Evolutionary conservation across 2,797 vertebrate species (phyloP).

Genomic region (Eulemur rubriventer): DNA sequence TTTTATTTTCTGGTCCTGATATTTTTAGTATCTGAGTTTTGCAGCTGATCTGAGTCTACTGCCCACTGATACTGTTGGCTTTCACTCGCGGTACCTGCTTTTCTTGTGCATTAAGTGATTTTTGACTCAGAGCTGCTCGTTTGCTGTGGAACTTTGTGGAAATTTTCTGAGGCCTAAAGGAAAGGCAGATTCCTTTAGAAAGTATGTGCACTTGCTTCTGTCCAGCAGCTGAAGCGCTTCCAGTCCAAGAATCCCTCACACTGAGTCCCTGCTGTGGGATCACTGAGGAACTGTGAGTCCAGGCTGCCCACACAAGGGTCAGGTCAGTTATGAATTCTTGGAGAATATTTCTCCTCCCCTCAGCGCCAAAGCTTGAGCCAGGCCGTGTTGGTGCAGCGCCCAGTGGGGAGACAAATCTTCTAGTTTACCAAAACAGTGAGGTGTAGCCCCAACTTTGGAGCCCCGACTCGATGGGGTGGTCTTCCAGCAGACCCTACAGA

Average conservation of each 20-base stretch:
- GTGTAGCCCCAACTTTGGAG: no score
- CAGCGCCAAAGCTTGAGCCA: accelerated
- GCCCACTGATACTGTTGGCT: accelerated
- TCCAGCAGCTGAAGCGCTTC: accelerated
- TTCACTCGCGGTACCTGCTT: accelerated
- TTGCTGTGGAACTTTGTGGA: neutral
- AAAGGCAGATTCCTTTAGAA: neutral
- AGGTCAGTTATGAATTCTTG: accelerated
- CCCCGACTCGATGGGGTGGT: neutral
- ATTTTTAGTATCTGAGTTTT: neutral
- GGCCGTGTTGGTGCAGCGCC: accelerated
- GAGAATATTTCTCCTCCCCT: no score
- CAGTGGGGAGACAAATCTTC: accelerated
- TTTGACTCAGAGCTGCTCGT: neutral
- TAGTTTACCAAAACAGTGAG: neutral
- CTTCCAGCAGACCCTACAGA: neutral
- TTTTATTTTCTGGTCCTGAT: no score
- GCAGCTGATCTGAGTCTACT: neutral
- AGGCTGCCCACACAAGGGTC: neutral
- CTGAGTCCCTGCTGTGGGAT: neutral
- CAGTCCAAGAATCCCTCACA: neutral
- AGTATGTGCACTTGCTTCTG: neutral
- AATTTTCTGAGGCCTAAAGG: neutral
- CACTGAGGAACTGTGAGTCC: neutral
- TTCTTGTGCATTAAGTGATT: neutral